Conservation (phyloP, 2,113 vertebrate species). For the Thalassoma bifasciatum region DNA sequence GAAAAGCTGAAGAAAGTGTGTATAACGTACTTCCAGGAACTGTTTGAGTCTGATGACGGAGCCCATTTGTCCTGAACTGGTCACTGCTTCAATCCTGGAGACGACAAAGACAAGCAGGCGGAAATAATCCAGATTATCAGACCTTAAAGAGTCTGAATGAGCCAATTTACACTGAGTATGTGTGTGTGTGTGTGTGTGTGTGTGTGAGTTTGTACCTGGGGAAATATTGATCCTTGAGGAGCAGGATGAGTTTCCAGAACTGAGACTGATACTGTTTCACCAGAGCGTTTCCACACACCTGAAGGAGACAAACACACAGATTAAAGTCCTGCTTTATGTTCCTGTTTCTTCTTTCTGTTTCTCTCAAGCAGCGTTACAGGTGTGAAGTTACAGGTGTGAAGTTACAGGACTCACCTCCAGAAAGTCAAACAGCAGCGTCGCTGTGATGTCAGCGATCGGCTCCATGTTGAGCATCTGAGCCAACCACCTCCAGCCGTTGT, state of each 20-base stretch:
- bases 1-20: too few relatives aligned
- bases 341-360: neutral
- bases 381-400: neutral
- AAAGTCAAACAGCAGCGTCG: constrained; percentile 93
- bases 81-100: constrained; percentile 71
- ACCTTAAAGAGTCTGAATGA: too few relatives aligned
- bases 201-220: constrained; percentile 54
- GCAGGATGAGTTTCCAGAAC: constrained; percentile 77
- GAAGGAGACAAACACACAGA: neutral
- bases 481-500: constrained; percentile 94
- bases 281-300: constrained; percentile 71
- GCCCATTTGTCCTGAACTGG: constrained; percentile 71
- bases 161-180: too few relatives aligned
- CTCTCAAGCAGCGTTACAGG: too few relatives aligned
- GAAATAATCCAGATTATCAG: neutral
- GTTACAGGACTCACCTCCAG: constrained; percentile 86
- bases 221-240: constrained; percentile 71
- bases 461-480: constrained; percentile 96
- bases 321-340: too few relatives aligned
- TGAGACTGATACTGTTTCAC: constrained; percentile 70
- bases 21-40: constrained; percentile 63
- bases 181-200: too few relatives aligned
- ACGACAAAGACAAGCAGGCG: neutral
- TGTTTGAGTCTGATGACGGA: constrained; percentile 72
- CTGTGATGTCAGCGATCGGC: constrained; percentile 91